phyloP scores from a whole-genome alignment of 2,888 invertebrate genomes.

The Pecten maximus region DNA sequence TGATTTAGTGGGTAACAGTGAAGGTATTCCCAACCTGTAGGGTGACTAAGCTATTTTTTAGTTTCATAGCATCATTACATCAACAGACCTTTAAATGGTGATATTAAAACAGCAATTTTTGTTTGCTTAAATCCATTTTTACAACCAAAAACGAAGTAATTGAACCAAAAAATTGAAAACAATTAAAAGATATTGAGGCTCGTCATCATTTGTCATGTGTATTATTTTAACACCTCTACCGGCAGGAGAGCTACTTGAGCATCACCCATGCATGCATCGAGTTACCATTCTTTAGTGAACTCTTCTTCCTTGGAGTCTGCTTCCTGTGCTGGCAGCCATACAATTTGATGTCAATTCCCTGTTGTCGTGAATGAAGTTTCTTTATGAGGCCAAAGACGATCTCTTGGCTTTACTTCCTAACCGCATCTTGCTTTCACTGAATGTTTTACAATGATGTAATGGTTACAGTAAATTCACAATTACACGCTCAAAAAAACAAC shows the following conservation, averaged over 20 bases:
- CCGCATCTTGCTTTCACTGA: background rate
- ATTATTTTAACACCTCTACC: background rate
- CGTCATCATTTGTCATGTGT: background rate
- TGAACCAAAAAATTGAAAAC: background rate
- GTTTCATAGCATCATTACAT: background rate
- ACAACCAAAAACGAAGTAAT: background rate
- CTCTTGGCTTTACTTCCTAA: background rate
- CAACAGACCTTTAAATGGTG: background rate
- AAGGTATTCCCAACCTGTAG: no score
- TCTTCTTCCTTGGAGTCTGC: background rate
- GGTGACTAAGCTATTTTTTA: background rate
- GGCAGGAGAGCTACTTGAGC: background rate
- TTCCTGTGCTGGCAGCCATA: background rate
- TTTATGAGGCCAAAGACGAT: background rate
- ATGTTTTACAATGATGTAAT: slow-evolving; percentile 19
- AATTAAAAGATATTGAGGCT: background rate
- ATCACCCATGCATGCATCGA: background rate
- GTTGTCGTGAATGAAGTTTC: background rate
- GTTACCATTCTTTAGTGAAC: background rate
- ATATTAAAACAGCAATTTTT: background rate
- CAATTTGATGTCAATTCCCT: background rate
- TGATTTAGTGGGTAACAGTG: no score
- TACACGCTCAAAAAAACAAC: slow-evolving; percentile 9
- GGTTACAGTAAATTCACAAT: slow-evolving; percentile 17
- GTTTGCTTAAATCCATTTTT: background rate